Evolutionary conservation across 1,140 invertebrate genomes (phyloP).

Genomic region (Trichonephila inaurata): DNA sequence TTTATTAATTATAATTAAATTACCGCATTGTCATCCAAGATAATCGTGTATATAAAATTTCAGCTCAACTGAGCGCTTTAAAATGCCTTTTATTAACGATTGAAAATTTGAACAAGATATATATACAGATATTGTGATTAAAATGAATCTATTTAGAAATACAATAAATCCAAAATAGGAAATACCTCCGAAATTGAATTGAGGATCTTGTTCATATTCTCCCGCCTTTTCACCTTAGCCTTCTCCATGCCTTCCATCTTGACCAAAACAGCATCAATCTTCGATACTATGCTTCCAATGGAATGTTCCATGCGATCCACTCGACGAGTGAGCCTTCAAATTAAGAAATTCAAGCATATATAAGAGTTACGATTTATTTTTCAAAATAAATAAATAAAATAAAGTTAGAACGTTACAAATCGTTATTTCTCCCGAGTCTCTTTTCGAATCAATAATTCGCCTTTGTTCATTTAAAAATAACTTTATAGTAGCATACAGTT

Average conservation of each 20-base stretch:
- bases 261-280: conserved; percentile 84
- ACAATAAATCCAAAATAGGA: not conserved
- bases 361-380: not conserved
- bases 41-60: no score
- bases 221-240: conserved; percentile 82
- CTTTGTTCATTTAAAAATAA: no score
- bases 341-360: not conserved
- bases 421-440: no score
- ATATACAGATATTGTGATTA: not conserved
- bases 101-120: no score
- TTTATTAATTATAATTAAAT: no score
- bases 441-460: no score
- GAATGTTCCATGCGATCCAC: conserved; percentile 82
- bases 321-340: conserved; percentile 80
- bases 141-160: not conserved
- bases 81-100: no score
- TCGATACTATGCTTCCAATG: conserved; percentile 82
- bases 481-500: no score
- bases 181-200: conserved; percentile 83
- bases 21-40: no score
- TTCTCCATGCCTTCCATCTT: conserved; percentile 84
- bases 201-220: conserved; percentile 83
- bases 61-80: no score
- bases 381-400: not conserved
- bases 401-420: not conserved